Percentiles rank a stretch among this genome's conserved stretches.
Evolutionary conservation across 2,888 invertebrate genomes (phyloP).

Genomic region (Ypsolopha sequella): DNA sequence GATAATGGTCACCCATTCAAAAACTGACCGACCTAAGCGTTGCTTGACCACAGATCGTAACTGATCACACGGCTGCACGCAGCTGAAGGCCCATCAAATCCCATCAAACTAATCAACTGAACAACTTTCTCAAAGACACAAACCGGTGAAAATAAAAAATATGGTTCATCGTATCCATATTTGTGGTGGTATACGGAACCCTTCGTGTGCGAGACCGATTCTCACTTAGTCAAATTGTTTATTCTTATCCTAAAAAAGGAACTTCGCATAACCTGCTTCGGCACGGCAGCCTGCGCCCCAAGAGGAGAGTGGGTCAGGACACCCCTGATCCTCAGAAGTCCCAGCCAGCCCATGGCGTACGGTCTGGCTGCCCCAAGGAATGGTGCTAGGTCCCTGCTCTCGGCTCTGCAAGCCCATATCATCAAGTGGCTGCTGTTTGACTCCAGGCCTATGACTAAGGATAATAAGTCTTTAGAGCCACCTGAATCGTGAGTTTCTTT

Average conservation of each 20-base stretch:
- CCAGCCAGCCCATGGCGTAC: constrained; percentile 71
- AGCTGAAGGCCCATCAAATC: no score
- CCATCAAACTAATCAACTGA: no score
- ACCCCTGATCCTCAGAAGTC: constrained; percentile 73
- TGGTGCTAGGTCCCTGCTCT: constrained; percentile 71
- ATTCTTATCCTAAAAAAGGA: constrained; percentile 47
- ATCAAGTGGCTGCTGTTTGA: constrained; percentile 78
- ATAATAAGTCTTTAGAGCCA: constrained; percentile 55
- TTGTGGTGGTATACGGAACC: no score
- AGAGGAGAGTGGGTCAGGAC: constrained; percentile 80
- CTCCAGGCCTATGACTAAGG: constrained; percentile 50
- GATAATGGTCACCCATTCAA: no score
- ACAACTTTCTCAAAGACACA: no score
- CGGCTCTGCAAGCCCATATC: constrained; percentile 77
- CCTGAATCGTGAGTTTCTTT: constrained; percentile 63
- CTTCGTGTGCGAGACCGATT: no score
- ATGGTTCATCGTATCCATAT: no score
- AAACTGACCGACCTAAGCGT: no score
- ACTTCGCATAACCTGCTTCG: constrained; percentile 74
- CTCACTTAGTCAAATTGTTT: no score
- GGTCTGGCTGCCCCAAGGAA: constrained; percentile 77
- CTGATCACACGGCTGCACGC: no score
- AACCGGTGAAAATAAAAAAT: no score
- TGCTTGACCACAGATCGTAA: no score
- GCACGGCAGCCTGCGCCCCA: constrained; percentile 76